phyloP scores from a whole-genome alignment of 2,113 vertebrate species.

The Grus americana region DNA sequence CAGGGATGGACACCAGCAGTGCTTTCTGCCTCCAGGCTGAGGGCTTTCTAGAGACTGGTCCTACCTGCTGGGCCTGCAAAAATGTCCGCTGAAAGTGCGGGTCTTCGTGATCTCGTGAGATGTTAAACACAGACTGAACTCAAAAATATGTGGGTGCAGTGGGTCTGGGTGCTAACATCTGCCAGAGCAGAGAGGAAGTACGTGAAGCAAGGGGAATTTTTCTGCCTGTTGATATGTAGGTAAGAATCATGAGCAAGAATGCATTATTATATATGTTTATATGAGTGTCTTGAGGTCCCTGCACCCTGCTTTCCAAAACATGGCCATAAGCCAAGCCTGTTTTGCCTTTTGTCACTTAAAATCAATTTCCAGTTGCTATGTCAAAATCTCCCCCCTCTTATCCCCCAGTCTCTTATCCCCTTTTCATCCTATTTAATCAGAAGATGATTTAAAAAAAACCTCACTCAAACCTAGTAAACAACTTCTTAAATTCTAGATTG shows the following conservation, averaged over 20 bases:
- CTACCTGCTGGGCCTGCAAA: neutral
- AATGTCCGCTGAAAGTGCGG: accelerated
- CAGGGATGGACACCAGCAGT: neutral
- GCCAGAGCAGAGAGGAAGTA: neutral
- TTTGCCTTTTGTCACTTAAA: neutral
- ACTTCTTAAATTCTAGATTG: neutral
- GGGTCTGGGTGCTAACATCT: neutral
- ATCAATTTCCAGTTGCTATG: neutral
- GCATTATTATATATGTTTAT: neutral
- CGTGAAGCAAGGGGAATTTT: neutral
- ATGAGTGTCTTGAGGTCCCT: neutral
- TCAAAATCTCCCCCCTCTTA: neutral
- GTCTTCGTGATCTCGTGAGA: neutral
- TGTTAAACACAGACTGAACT: neutral
- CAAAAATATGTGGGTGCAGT: neutral
- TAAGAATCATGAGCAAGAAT: neutral
- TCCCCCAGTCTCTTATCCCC: neutral
- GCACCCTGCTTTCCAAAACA: neutral
- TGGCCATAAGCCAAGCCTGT: neutral
- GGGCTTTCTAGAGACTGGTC: neutral
- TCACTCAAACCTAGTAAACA: neutral
- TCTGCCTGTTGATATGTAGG: neutral
- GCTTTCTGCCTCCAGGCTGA: neutral
- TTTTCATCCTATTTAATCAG: neutral
- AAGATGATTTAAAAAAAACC: neutral